phyloP scores from a whole-genome alignment of 2,888 invertebrate genomes.

The Argyra leucocephala region DNA sequence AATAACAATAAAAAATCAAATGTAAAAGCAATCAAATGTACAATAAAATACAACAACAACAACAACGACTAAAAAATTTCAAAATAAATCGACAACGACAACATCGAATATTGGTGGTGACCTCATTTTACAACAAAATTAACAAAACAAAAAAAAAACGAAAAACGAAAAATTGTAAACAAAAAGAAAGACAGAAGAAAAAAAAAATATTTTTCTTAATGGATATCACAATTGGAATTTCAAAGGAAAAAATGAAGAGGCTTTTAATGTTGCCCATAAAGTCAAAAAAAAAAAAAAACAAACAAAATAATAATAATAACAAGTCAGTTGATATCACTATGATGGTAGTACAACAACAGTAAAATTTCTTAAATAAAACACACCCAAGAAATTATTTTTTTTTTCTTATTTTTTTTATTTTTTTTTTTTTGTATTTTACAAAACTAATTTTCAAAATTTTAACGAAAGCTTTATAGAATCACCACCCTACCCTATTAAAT shows the following conservation, averaged over 20 bases:
- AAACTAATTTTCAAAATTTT: too few relatives aligned
- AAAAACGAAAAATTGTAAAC: too few relatives aligned
- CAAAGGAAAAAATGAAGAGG: neutral
- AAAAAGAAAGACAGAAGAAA: too few relatives aligned
- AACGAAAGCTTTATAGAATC: too few relatives aligned
- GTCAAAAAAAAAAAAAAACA: neutral
- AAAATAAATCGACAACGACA: neutral
- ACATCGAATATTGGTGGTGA: neutral
- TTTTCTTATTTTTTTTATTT: too few relatives aligned
- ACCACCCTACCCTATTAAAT: too few relatives aligned
- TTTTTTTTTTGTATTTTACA: too few relatives aligned
- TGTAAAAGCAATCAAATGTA: neutral
- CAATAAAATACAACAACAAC: neutral
- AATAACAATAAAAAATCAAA: neutral
- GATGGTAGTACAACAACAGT: neutral
- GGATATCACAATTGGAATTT: conserved; percentile 1
- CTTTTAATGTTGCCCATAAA: neutral
- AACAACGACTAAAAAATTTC: neutral
- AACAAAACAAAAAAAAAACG: too few relatives aligned
- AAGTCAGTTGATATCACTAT: neutral
- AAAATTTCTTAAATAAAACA: neutral
- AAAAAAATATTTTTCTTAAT: neutral
- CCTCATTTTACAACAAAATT: neutral
- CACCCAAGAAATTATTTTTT: neutral
- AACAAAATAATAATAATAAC: neutral